Evolutionary conservation across 2,113 vertebrate genomes (phyloP), one percentile per base, ranked within the genome.

Genomic region (Microtus ochrogaster): DNA sequence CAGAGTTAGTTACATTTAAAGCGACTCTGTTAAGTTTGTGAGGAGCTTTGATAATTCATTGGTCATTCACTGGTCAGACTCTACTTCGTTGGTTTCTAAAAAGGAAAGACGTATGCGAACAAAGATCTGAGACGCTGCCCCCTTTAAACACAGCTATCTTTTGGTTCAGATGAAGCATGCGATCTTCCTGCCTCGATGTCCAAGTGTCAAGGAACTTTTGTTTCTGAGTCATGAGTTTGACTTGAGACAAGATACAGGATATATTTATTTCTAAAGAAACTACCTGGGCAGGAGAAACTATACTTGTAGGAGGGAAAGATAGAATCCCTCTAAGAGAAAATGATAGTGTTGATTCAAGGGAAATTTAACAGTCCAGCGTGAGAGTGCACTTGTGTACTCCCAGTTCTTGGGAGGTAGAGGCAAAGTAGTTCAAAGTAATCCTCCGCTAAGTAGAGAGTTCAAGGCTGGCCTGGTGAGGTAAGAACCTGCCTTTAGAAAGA

Each of bases 241-340:
- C n/a, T 92, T 85, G 84, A 95, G 72, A 70, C 63, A 78, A 88
- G 65, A 89, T 36, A 47, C 17, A 84, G 61, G 58, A 84, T 81
- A 47, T 39, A 36, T 92, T 92, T 77, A 72, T 83, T 84, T 86
- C 78, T 87, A 66, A 36, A 82, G 61, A 81, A 86, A 91, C 74
- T 47, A 73, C 24, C 3, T 14, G 28, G 63, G 9, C 79, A 36
- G 81, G 6, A 74, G 47, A 84, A 81, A 72, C 55, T 81, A 24
- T 88, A 63, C 77, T 58, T 65, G n/a, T 36, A 55, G 81, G 91
- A 77, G 58, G 74, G 30, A 73, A 72, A 4, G 36, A 33, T 77
- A 47, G 41, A 87, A 8, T 16, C 19, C 24, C 6, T 30, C 26
- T 73, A 33, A 90, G 84, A 88, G 79, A 63, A 36, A 66, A 70